Evolutionary conservation across 2,113 vertebrate genomes (phyloP).

Genomic region (Arvicanthis niloticus): DNA sequence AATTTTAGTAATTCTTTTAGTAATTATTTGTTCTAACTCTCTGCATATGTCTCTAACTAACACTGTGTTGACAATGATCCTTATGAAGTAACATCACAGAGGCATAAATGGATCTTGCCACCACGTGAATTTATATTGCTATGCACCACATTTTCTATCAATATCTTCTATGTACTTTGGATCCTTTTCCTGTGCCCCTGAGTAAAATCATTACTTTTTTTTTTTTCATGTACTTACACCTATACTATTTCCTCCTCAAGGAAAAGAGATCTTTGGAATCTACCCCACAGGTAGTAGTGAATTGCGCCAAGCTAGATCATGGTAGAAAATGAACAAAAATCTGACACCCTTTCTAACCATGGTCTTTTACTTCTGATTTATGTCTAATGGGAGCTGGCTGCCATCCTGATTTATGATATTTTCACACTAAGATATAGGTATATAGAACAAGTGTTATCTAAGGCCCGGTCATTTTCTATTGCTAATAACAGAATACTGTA

Average conservation of each 20-base stretch:
- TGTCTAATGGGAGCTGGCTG: background rate
- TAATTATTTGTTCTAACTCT: background rate
- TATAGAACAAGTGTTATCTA: background rate
- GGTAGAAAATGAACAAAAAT: background rate
- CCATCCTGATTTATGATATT: background rate
- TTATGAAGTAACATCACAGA: background rate
- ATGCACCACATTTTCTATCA: background rate
- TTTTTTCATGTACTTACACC: background rate
- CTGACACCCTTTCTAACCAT: rapidly evolving
- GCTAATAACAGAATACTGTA: background rate
- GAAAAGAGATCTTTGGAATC: background rate
- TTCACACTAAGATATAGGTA: background rate
- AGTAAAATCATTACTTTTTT: background rate
- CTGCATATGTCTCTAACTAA: slow-evolving; percentile 4
- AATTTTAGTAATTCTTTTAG: background rate
- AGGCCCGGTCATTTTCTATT: background rate
- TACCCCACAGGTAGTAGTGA: background rate
- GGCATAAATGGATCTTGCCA: background rate
- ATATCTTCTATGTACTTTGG: background rate
- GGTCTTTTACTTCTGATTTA: background rate
- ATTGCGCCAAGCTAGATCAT: background rate
- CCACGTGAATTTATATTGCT: background rate
- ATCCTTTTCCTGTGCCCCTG: background rate
- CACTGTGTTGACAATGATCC: background rate
- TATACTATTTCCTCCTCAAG: background rate